Base-by-base conservation (phyloP, 2,888 invertebrate species). In the Pharmacophagus antenor region DNA sequence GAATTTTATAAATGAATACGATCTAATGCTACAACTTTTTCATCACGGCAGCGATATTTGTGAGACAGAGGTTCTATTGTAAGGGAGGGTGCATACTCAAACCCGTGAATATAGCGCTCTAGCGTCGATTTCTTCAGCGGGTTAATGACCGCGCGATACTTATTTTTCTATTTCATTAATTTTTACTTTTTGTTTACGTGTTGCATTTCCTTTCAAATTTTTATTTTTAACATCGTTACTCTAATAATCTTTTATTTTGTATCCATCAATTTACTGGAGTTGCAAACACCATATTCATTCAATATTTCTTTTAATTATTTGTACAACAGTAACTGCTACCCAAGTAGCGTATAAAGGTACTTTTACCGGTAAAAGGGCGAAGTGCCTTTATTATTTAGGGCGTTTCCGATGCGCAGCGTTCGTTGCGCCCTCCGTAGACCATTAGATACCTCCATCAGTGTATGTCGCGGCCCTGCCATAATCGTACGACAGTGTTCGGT, bases 401-500 rank as follows among this genome's bases (percentile, higher is more conserved):
- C 60, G 41, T 55, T 18, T 15, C 23, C 46, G 42, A 12, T 22
- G 55, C 60, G 55, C 50, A 20, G 18, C 31, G 21, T 17, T n/a
- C 12, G 10, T 1, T 47, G 61, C 54, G 55, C 60, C 46, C 31
- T 21, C 50, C 51, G 21, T 46, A 27, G 18, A 12, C n/a, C n/a
- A 46, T 20, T 31, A 21, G 27, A 54, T 20, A 44, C 12, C 6
- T 10, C 37, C 44, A 50, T 22, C 60, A 60, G 60, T 60, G 17
- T 20, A 31, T 20, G n/a, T 21, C 23, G 12, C 60, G 60, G 8
- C 51, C 53, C 48, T 52, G 61, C 20, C 15, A 42, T 48, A 48
- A 56, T 49, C 56, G 52, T 61, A 56, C 56, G 58, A 12, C 0
- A n/a, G 54, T 27, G 55, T 37, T 22, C 46, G 42, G 42, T 42